Evolutionary conservation across 2,113 vertebrate genomes (phyloP).

Genomic region (Serinus canaria): DNA sequence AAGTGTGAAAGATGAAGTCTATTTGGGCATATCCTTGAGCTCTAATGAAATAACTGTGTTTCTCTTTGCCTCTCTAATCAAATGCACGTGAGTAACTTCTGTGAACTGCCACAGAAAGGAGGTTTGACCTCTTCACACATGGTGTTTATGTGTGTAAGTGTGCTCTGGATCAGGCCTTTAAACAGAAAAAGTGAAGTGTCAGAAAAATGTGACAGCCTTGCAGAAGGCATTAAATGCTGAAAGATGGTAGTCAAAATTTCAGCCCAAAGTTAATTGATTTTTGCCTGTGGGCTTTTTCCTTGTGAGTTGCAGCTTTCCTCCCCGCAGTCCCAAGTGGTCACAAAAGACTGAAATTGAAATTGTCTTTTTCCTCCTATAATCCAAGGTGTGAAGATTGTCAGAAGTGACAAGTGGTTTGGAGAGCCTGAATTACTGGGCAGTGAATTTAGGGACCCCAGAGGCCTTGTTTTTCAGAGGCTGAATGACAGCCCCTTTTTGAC

Average conservation of each 20-base stretch:
- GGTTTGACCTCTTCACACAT: not conserved
- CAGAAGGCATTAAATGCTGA: conserved; percentile 23
- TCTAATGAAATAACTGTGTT: not conserved
- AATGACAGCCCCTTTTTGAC: not conserved
- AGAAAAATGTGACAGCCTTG: conserved; percentile 12
- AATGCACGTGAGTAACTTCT: not conserved
- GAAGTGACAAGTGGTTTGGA: conserved; percentile 1
- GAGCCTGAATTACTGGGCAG: not conserved
- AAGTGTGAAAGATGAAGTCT: not conserved
- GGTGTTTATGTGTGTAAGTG: not conserved
- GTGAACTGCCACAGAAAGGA: not conserved
- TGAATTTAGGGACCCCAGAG: conserved; percentile 6
- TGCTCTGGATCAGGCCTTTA: not conserved
- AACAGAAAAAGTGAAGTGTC: not conserved
- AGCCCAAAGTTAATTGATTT: conserved; percentile 43
- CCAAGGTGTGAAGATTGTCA: conserved; percentile 19
- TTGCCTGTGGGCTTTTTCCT: conserved; percentile 22
- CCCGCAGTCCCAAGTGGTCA: not conserved
- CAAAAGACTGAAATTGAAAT: conserved; percentile 2
- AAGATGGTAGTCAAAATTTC: conserved; percentile 26
- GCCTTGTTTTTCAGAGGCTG: not conserved
- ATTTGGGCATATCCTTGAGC: not conserved
- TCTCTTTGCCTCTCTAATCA: not conserved
- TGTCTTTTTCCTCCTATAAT: not conserved
- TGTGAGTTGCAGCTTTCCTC: not conserved